Base-by-base conservation (phyloP, 2,113 vertebrate species). In the Cololabis saira region DNA sequence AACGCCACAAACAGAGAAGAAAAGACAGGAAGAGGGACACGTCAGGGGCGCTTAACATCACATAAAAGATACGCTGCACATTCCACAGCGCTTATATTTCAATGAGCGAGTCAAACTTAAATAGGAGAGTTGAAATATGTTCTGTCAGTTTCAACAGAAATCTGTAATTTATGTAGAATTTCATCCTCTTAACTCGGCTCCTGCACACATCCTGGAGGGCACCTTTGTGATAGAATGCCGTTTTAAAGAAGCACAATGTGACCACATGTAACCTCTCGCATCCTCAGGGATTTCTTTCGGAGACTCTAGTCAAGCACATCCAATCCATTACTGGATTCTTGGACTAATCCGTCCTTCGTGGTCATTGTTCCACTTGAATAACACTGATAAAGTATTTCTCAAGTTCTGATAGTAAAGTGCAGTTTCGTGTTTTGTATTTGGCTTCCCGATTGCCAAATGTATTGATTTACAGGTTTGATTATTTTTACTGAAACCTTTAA, bases 311-410 rank as follows among this genome's bases (percentile, higher is more conserved):
- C 75, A 78, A 78, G 74, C 84, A 78, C 60, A 74, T 82, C 84
- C 80, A 88, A 83, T 85, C 84, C 78, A 80, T 87, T 81, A 71
- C 69, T 72, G 82, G 77, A 76, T 78, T 88, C 71, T 81, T 49
- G 51, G 59, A 74, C 75, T 90, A 90, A 90, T 87, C 86, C 78
- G 47, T 76, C 73, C 80, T 81, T 72, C 24, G 44, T 68, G 59
- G 64, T 82, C 78, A 78, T 80, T 75, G 82, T 85, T 87, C 76
- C 82, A 78, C 76, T 88, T 81, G 75, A 78, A 83, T 80, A 65
- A 80, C 10, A 22, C 2, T 41, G 84, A 65, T 83, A 53, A 85
- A 85, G 83, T 78, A 78, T 81, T 86, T 54, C 61, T 64, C 44
- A 83, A 68, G 45, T 58, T 71, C 17, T 82, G 64, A 77, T 57